Conservation (phyloP, 2,797 vertebrate species). For the Chiroxiphia lanceolata region DNA sequence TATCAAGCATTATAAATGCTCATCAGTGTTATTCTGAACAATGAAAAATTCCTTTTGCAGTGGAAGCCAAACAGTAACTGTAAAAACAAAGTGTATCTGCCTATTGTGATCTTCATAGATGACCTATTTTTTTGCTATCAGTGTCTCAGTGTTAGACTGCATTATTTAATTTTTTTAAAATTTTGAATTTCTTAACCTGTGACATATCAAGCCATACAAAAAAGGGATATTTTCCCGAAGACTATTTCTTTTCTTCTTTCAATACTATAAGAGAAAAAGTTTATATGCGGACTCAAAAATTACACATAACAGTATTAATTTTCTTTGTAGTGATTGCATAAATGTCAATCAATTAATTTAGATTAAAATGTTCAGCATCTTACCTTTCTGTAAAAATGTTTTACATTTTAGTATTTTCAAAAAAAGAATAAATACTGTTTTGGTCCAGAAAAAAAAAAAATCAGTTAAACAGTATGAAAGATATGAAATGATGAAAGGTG, state of each 20-base stretch:
- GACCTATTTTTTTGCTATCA: neutral
- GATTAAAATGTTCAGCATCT: neutral
- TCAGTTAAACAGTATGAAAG: neutral
- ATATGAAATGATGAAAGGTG: neutral
- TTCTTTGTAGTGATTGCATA: neutral
- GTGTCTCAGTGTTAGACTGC: neutral
- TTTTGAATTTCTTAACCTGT: neutral
- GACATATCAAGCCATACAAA: neutral
- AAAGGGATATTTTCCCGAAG: neutral
- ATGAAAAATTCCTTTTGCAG: neutral
- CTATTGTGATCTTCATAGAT: fast-evolving
- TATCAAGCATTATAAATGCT: neutral
- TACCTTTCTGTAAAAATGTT: neutral
- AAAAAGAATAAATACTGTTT: neutral
- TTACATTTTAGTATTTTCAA: neutral
- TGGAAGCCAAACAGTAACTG: neutral
- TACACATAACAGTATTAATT: neutral
- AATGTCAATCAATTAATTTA: neutral
- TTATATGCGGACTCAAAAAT: neutral
- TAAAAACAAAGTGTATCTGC: neutral
- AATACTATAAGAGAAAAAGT: neutral
- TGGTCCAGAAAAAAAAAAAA: neutral
- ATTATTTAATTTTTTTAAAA: neutral
- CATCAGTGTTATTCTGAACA: neutral
- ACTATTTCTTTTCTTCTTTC: neutral